Percentiles rank a stretch among this genome's conserved stretches.
Conservation (phyloP, 1,140 invertebrate genomes). For the Frieseomelitta varia region DNA sequence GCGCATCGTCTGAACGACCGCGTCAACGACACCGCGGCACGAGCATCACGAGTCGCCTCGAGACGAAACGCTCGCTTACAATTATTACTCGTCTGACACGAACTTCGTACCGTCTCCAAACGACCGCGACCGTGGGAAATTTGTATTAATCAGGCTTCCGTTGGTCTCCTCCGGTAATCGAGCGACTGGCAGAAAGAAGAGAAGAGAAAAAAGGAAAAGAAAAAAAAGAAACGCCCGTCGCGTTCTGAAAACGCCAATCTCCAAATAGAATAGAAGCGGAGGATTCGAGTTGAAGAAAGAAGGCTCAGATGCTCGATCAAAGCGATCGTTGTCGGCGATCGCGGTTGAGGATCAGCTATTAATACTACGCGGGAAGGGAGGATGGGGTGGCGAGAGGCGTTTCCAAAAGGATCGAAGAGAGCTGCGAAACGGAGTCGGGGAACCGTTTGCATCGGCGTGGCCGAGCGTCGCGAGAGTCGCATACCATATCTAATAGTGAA, state of each 20-base stretch:
- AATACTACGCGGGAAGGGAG: background rate
- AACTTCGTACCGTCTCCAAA: constrained; percentile 4
- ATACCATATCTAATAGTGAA: constrained; percentile 81
- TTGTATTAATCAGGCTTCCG: constrained; percentile 18
- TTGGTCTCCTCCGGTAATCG: background rate
- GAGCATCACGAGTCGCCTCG: constrained; percentile 12
- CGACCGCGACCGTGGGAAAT: constrained; percentile 35
- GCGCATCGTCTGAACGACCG: constrained; percentile 38
- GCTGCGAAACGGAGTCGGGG: constrained; percentile 17
- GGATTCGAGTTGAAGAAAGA: background rate
- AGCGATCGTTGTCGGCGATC: constrained; percentile 37
- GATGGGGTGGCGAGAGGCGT: background rate
- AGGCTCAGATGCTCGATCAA: constrained; percentile 5
- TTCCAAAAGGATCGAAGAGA: constrained; percentile 44
- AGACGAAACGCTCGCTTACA: constrained; percentile 45
- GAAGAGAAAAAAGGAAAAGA: too few species aligned
- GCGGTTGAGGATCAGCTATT: constrained; percentile 11
- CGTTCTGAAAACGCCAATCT: background rate
- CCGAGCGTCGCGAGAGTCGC: constrained; percentile 55
- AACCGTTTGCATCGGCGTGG: constrained; percentile 40
- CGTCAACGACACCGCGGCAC: constrained; percentile 37
- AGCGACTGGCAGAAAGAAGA: background rate
- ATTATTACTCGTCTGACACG: constrained; percentile 32
- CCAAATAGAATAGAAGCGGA: background rate
- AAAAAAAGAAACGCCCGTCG: too few species aligned